phyloP scores from a whole-genome alignment of 2,113 vertebrate species.

The Calypte anna region DNA sequence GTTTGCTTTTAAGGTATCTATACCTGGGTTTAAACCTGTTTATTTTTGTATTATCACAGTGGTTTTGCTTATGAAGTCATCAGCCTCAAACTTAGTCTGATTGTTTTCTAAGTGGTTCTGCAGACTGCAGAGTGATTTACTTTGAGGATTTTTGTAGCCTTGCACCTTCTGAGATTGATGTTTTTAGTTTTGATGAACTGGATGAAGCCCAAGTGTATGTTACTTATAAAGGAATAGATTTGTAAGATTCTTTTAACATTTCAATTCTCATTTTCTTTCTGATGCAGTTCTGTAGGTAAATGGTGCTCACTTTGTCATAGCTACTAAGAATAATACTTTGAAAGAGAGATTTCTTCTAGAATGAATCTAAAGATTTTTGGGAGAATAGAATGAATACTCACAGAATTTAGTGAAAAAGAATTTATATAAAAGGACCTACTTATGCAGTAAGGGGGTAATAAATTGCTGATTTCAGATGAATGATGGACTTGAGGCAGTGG shows the following conservation, averaged over 20 bases:
- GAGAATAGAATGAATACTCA: not conserved
- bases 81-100: not conserved
- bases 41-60: accelerated
- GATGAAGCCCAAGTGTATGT: not conserved
- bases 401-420: not conserved
- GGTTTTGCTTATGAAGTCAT: not conserved
- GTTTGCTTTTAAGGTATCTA: not conserved
- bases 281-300: not conserved
- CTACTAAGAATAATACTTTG: not conserved
- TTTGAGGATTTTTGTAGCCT: not conserved
- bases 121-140: not conserved
- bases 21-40: not conserved
- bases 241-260: too few species aligned
- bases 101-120: not conserved
- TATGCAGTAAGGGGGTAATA: not conserved
- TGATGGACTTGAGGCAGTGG: not conserved
- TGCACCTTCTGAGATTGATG: not conserved
- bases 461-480: not conserved
- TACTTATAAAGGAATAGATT: not conserved
- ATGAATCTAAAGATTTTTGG: not conserved
- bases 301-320: not conserved
- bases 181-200: not conserved
- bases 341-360: not conserved
- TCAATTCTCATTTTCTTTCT: too few species aligned
- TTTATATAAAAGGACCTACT: not conserved